Evolutionary conservation across 1,140 invertebrate species (phyloP).

Genomic region (Ostrea edulis): DNA sequence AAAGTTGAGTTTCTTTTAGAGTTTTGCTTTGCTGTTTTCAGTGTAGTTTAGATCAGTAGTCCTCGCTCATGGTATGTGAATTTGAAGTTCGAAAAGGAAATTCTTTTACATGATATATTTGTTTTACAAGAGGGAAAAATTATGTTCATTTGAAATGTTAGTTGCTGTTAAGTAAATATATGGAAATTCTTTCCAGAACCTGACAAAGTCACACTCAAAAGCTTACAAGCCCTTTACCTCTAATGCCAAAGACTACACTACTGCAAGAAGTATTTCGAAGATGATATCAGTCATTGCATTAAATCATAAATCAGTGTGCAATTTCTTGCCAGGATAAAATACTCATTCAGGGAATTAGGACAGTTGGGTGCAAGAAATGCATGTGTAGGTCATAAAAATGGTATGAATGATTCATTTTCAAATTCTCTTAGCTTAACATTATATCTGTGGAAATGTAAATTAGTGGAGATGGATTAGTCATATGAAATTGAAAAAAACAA

Average conservation of each 20-base stretch:
- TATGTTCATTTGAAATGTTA: neutral
- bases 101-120: too few relatives aligned
- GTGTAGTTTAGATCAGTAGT: constrained; percentile 33
- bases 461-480: neutral
- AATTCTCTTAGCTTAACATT: neutral
- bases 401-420: constrained; percentile 31
- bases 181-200: neutral
- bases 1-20: constrained; percentile 37
- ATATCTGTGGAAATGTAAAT: neutral
- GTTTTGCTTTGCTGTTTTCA: constrained; percentile 37
- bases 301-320: constrained; percentile 20
- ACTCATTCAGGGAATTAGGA: constrained; percentile 33
- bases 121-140: neutral
- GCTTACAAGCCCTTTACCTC: constrained; percentile 11
- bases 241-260: constrained; percentile 32
- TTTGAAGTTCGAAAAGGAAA: constrained; percentile 18
- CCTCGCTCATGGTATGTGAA: constrained; percentile 3
- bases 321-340: constrained; percentile 26
- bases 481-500: neutral
- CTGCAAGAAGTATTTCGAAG: neutral
- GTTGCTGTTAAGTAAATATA: neutral
- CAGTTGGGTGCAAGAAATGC: constrained; percentile 12
- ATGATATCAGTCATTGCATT: neutral
- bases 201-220: constrained; percentile 28
- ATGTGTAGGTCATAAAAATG: neutral